Evolutionary conservation across 2,797 vertebrate species (phyloP).

Genomic region (Psittacula echo): DNA sequence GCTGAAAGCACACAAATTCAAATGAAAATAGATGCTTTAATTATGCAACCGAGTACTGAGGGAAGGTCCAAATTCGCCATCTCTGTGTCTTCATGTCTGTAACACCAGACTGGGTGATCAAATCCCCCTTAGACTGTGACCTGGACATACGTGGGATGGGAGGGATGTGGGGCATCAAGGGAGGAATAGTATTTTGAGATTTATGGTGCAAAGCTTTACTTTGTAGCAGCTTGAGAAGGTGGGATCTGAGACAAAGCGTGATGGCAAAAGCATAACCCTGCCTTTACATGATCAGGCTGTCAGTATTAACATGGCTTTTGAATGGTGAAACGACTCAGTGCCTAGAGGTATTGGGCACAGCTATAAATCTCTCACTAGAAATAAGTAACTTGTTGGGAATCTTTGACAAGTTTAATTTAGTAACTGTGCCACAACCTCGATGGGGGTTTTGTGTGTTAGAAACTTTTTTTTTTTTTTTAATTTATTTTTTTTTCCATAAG

Average conservation of each 20-base stretch:
- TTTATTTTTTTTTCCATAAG: background rate
- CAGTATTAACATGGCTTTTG: background rate
- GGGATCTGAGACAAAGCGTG: background rate
- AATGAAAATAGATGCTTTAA: background rate
- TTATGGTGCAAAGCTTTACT: background rate
- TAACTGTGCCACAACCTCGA: background rate
- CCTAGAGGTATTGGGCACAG: background rate
- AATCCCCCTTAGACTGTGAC: background rate
- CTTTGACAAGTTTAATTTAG: background rate
- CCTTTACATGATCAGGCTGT: background rate
- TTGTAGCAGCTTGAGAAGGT: background rate
- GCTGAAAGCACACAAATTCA: background rate
- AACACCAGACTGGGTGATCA: background rate
- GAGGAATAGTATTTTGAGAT: background rate
- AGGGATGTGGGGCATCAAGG: background rate
- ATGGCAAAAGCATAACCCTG: background rate
- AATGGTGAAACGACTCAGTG: background rate
- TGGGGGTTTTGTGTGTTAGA: background rate
- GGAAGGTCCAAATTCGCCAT: background rate
- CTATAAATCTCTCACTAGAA: background rate
- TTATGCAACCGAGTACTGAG: fast-evolving
- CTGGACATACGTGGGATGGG: fast-evolving
- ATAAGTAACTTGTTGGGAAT: background rate
- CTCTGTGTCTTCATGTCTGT: background rate
- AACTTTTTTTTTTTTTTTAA: background rate